Base-by-base conservation (phyloP, 2,888 invertebrate species). In the Rhingia rostrata region DNA sequence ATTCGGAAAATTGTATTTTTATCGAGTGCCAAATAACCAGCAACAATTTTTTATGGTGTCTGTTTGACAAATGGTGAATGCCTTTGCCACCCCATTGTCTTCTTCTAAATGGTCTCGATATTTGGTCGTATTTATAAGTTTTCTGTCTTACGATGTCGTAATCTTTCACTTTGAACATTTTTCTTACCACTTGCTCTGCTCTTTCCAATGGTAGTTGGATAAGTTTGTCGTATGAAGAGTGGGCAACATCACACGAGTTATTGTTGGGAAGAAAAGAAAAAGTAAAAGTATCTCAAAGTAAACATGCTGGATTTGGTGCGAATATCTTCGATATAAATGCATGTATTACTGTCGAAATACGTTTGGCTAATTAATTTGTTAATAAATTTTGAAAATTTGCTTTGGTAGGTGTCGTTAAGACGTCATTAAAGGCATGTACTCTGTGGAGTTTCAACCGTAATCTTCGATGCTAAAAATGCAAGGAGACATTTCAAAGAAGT, bases 151-250 rank as follows among this genome's bases (percentile, higher is more conserved):
- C 9, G 41, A 51, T 75, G 58, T 58, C 58, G 58, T 47, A 75
- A 75, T 75, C 49, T 35, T 74, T 74, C 32, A 12, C 14, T 74
- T 66, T 58, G 22, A 74, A 58, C 45, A 53, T 43, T n/a, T 7
- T 37, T 41, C 22, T 22, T 22, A 56, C 51, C 58, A 51, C 41
- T 66, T 7, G 10, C 41, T 37, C 10, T 12, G n/a, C 35, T 12
- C 39, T 9, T 4, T 63, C 10, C 14, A 47, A 54, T 61, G 35
- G 54, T 30, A 43, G 6, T 49, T 49, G 33, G 49, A 41, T 45
- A 22, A 12, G 43, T 12, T 60, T 60, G 43, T 61, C 35, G 30
- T 45, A n/a, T 22, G 2, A 30, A 30, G 35, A 35, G 61, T 61
- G 64, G 74, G 47, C 49, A 64, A 45, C 7, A 47, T 33, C 47